Base-by-base conservation (phyloP, 2,113 vertebrate species). In the Eupsittula cactorum region DNA sequence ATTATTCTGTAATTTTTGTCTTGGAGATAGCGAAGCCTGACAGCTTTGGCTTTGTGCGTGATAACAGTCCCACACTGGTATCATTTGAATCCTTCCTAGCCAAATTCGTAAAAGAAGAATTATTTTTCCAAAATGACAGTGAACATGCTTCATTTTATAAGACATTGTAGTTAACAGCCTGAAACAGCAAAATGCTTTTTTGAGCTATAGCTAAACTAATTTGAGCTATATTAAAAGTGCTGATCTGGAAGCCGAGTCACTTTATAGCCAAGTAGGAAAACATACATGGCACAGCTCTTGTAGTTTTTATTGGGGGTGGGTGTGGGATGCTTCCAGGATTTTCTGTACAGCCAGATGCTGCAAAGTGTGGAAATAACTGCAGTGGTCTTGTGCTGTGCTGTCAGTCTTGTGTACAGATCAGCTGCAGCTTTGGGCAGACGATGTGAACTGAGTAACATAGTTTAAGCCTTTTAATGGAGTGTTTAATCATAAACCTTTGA, bases 11-110 rank as follows among this genome's bases (percentile, higher is more conserved):
- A 95, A 96, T 95, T 98, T 98, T 98, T 98, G 96, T 97, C 97
- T 98, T 85, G 97, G 97, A 97, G 97, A 96, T 97, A 98, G 98
- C 97, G 97, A 97, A 97, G 95, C 97, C 97, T 97, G 98, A 97
- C 97, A 97, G 95, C 95, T 97, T 96, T 97, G 95, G 93, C 96
- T 97, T 94, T 94, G 94, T 73, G 97, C 95, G 24, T 5, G 96
- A 85, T 96, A 97, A 97, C 97, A 97, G 95, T 92, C 94, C 90
- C 93, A 82, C 84, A 83, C 90, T 71, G 93, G 95, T 98, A 92
- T 95, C 97, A 97, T 97, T 96, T 96, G 97, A 97, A 97, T 97
- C 96, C 96, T 97, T 97, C 59, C 15, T 96, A 95, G 97, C 97
- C 96, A 98, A 69, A 96, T 98, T 97, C 97, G 90, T 96, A 97